phyloP scores from a whole-genome alignment of 2,888 invertebrate genomes.

The Drosophila neotestacea region DNA sequence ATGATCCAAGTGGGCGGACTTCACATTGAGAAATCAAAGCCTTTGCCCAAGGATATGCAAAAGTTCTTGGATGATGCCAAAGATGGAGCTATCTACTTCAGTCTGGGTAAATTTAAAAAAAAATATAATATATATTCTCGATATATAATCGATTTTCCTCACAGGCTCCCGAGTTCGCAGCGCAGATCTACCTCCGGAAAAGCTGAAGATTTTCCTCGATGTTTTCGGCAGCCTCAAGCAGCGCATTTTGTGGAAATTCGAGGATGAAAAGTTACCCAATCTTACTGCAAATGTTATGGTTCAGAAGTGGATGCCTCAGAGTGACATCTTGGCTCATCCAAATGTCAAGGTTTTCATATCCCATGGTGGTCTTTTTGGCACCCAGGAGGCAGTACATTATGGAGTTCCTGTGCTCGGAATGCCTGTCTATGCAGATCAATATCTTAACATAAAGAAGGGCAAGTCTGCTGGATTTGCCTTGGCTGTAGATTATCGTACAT shows the following conservation, averaged over 20 bases:
- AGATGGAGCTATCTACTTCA: constrained; percentile 85
- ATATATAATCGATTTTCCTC: not conserved
- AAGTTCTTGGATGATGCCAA: constrained; percentile 82
- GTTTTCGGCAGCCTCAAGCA: constrained; percentile 84
- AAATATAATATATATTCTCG: accelerated
- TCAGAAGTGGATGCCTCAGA: constrained; percentile 86
- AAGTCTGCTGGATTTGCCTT: constrained; percentile 74
- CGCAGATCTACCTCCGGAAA: constrained; percentile 82
- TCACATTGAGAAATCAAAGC: constrained; percentile 84
- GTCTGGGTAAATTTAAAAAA: constrained; percentile 70
- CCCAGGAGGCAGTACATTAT: constrained; percentile 82
- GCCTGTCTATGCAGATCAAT: constrained; percentile 84
- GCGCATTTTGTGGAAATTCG: constrained; percentile 85
- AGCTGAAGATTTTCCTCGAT: constrained; percentile 78
- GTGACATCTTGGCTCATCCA: constrained; percentile 84
- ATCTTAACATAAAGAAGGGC: constrained; percentile 74
- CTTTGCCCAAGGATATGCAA: constrained; percentile 76
- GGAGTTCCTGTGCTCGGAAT: constrained; percentile 84
- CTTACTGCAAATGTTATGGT: constrained; percentile 84
- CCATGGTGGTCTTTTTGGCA: constrained; percentile 83
- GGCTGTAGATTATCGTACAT: constrained; percentile 63
- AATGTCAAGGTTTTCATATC: constrained; percentile 84
- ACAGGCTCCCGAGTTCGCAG: constrained; percentile 84
- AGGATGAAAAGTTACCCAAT: constrained; percentile 80
- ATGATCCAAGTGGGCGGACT: constrained; percentile 86